phyloP scores from a whole-genome alignment of 2,797 vertebrate genomes.

The Telmatherina bonti region DNA sequence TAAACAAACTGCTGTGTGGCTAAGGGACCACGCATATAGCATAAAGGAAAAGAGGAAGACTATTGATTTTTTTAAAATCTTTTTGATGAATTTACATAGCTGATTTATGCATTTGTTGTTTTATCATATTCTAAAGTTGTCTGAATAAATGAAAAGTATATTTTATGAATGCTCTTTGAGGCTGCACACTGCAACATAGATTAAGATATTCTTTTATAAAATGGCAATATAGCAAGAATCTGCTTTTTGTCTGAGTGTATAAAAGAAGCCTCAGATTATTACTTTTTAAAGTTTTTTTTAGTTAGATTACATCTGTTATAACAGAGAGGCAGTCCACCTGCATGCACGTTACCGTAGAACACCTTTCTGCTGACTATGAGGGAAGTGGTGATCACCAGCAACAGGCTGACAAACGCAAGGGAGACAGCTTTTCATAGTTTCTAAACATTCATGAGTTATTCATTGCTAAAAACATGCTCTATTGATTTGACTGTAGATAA shows the following conservation, averaged over 20 bases:
- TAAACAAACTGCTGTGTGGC: background rate
- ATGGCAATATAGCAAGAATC: background rate
- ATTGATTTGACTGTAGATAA: background rate
- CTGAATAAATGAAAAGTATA: background rate
- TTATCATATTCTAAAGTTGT: background rate
- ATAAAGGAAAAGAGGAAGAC: background rate
- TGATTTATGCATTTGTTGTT: background rate
- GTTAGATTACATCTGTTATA: background rate
- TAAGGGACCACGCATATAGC: background rate
- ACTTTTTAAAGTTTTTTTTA: background rate
- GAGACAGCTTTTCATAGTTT: background rate
- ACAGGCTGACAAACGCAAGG: background rate
- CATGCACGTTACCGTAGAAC: background rate
- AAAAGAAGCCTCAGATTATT: background rate
- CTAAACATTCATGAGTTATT: slow-evolving; percentile 3
- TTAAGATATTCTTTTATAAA: background rate
- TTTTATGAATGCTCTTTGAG: background rate
- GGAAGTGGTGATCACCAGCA: accelerated
- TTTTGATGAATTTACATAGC: background rate
- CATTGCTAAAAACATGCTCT: background rate
- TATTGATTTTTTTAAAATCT: background rate
- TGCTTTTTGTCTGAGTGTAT: background rate
- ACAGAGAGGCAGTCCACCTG: background rate
- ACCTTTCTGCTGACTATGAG: background rate
- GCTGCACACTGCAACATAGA: background rate